Evolutionary conservation across 2,797 vertebrate species (phyloP), one percentile per base, ranked within the genome.

Genomic region (Fratercula arctica): DNA sequence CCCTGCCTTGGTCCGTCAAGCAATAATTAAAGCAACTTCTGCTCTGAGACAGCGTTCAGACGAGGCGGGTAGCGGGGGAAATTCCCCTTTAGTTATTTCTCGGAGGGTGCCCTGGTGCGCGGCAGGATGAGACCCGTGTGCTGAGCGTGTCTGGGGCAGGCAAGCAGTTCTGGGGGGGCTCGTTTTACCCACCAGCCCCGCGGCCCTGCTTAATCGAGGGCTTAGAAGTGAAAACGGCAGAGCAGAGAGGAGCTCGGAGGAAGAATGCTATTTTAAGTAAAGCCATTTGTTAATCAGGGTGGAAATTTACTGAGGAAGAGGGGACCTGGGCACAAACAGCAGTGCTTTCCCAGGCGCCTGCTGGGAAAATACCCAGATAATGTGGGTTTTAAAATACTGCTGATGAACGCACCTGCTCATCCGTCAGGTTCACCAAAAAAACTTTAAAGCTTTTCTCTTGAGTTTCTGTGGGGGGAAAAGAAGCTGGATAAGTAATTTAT

Each of bases 41-140:
- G 80, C 43, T 33, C 37, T 3, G 3, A 6, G 2, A 0, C 10
- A 8, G 69, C 0, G 2, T 29, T 13, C 26, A 6, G 79, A 35
- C 9, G 2, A 25, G 45, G 18, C 11, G 23, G 33, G 3, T 3
- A 8, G 14, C 0, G 39, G n/a, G 19, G 63, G 16, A 11, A 16
- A 0, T 9, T 11, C 21, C 4, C 33, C 48, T 48, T 11, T 1
- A 16, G 35, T 16, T 29, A 4, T 50, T 50, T 35, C 25, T 29
- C 1, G 1, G 35, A 11, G 68, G 7, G 29, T 6, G 6, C 16
- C 46, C 26, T 2, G 10, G 46, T 20, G n/a, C 7, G 15, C 0
- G 1, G 46, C 51, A 66, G 59, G 59, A 28, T 54, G 59, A 17
- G 67, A 31, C 39, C 60, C 2, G 4, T 0, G 4, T 24, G 31